phyloP scores from a whole-genome alignment of 2,113 vertebrate species.

The Chamaea fasciata region DNA sequence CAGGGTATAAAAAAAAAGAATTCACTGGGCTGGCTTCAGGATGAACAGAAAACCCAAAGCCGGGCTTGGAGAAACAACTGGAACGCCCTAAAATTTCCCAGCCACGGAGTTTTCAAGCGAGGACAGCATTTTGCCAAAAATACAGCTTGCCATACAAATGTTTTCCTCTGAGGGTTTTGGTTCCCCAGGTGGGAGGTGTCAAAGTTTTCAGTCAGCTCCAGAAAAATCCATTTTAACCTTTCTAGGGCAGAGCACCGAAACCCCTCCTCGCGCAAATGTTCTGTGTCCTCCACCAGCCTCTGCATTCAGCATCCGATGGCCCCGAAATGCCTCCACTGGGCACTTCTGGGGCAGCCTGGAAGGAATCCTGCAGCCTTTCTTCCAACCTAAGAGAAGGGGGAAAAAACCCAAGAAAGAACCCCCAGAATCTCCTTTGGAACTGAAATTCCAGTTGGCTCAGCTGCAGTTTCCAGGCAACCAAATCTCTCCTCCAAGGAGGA shows the following conservation, averaged over 20 bases:
- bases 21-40: background rate
- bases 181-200: background rate
- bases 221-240: background rate
- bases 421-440: background rate
- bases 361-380: background rate
- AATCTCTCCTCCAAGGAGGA: background rate
- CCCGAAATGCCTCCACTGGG: background rate
- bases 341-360: background rate
- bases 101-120: background rate
- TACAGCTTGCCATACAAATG: background rate
- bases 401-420: background rate
- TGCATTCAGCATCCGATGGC: background rate
- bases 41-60: background rate
- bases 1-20: background rate
- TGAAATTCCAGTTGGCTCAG: background rate
- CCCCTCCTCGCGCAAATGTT: background rate
- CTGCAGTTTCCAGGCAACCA: conserved; percentile 10
- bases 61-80: background rate
- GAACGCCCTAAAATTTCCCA: background rate
- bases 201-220: background rate
- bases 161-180: background rate
- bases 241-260: background rate
- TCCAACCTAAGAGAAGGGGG: background rate
- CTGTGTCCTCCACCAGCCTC: background rate
- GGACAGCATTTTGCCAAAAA: background rate